phyloP scores from a whole-genome alignment of 2,888 invertebrate genomes.

The Oligia latruncula region DNA sequence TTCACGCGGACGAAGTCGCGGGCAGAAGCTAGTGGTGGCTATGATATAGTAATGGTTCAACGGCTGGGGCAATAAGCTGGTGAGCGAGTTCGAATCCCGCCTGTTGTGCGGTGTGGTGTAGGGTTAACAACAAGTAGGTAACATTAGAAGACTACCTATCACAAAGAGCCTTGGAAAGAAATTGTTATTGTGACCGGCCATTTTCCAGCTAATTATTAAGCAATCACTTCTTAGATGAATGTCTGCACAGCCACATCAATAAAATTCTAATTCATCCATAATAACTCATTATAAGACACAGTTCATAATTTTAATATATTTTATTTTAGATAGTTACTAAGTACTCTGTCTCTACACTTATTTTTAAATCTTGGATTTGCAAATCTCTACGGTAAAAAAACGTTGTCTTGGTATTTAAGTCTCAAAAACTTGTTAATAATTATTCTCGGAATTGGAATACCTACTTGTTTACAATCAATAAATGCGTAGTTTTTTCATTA shows the following conservation, averaged over 20 bases:
- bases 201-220: conserved; percentile 7
- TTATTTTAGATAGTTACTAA: background rate
- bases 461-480: conserved; percentile 1
- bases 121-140: background rate
- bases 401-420: background rate
- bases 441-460: background rate
- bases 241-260: background rate
- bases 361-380: background rate
- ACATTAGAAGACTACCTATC: background rate
- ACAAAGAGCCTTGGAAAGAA: background rate
- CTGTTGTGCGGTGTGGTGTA: background rate
- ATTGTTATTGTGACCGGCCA: background rate
- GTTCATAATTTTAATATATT: background rate
- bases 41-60: background rate
- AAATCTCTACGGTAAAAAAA: background rate
- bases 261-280: background rate
- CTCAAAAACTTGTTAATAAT: conserved; percentile 16
- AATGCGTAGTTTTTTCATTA: background rate
- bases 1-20: too few species aligned
- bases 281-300: background rate
- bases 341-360: background rate
- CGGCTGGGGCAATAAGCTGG: too few species aligned
- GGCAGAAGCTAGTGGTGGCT: too few species aligned
- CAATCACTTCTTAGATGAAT: background rate
- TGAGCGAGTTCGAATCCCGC: conserved; percentile 6